Evolutionary conservation across 1,140 invertebrate species (phyloP).

Genomic region (Papilio aristodemus): DNA sequence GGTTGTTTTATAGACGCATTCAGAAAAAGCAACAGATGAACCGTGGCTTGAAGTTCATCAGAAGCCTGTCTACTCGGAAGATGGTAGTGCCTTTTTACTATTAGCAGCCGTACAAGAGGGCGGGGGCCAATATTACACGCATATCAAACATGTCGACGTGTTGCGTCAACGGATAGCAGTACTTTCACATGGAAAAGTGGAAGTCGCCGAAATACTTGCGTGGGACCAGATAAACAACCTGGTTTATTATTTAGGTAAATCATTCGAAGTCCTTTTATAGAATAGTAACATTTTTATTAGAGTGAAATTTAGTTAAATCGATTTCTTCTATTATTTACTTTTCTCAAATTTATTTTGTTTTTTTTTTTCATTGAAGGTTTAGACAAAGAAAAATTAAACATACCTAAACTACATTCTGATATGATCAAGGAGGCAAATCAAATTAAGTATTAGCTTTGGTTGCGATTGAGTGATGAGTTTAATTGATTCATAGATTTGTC

Average conservation of each 20-base stretch:
- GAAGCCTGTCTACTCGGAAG: slow-evolving; percentile 90
- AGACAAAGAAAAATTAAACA: slow-evolving; percentile 60
- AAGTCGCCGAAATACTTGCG: slow-evolving; percentile 89
- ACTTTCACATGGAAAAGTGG: slow-evolving; percentile 92
- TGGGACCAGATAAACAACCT: slow-evolving; percentile 92
- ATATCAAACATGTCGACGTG: slow-evolving; percentile 92
- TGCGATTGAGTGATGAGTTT: slow-evolving; percentile 60
- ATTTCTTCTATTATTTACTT: no score
- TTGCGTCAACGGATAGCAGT: slow-evolving; percentile 91
- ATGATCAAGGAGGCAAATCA: slow-evolving; percentile 66
- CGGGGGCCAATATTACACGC: slow-evolving; percentile 90
- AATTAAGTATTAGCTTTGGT: slow-evolving; percentile 75
- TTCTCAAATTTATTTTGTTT: slow-evolving; percentile 33
- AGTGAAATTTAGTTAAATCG: slow-evolving; percentile 31
- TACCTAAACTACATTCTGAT: slow-evolving; percentile 64
- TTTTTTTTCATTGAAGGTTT: slow-evolving; percentile 68
- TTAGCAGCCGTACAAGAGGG: slow-evolving; percentile 91
- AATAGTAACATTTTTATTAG: slow-evolving; percentile 6
- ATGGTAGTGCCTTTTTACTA: slow-evolving; percentile 91
- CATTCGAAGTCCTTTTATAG: slow-evolving; percentile 6
- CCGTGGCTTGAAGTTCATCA: slow-evolving; percentile 92
- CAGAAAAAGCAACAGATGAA: slow-evolving; percentile 88
- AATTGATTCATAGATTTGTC: slow-evolving; percentile 44
- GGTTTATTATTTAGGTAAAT: slow-evolving; percentile 89
- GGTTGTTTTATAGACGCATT: slow-evolving; percentile 83